Conservation (phyloP, 1,140 invertebrate species). For the Colletes gigas region DNA sequence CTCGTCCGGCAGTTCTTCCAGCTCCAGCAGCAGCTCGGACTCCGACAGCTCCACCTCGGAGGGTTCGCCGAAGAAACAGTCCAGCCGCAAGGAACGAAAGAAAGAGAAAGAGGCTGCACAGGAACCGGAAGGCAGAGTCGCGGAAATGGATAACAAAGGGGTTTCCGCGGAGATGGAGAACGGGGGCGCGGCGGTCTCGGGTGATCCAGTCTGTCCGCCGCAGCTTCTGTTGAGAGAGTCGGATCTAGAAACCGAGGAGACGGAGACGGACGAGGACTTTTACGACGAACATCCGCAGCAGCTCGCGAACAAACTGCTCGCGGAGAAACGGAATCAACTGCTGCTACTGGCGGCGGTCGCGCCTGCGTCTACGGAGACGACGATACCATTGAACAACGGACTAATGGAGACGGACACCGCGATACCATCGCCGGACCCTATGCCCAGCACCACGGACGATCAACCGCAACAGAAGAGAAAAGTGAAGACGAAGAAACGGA, state of each 20-base stretch:
- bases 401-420: conserved; percentile 73
- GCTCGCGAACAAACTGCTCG: conserved; percentile 85
- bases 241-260: conserved; percentile 91
- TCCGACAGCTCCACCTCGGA: conserved; percentile 85
- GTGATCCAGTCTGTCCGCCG: conserved; percentile 21
- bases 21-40: conserved; percentile 87
- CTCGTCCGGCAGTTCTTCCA: conserved; percentile 82
- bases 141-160: conserved; percentile 63
- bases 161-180: conserved; percentile 65
- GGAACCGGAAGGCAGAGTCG: conserved; percentile 52
- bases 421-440: conserved; percentile 32
- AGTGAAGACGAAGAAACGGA: conserved; percentile 82
- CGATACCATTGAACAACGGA: conserved; percentile 82
- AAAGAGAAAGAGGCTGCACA: conserved; percentile 68
- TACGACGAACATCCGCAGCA: conserved; percentile 90
- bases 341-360: conserved; percentile 82
- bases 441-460: conserved; percentile 15
- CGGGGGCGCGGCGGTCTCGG: conserved; percentile 10
- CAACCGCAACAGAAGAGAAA: conserved; percentile 77
- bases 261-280: conserved; percentile 92
- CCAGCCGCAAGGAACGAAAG: conserved; percentile 74
- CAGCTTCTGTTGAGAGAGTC: conserved; percentile 84
- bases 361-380: conserved; percentile 57
- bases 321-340: conserved; percentile 87
- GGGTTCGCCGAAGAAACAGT: conserved; percentile 77